Percentiles rank a stretch among this genome's conserved stretches.
phyloP scores from a whole-genome alignment of 2,797 vertebrate genomes.

The Falco naumanni region DNA sequence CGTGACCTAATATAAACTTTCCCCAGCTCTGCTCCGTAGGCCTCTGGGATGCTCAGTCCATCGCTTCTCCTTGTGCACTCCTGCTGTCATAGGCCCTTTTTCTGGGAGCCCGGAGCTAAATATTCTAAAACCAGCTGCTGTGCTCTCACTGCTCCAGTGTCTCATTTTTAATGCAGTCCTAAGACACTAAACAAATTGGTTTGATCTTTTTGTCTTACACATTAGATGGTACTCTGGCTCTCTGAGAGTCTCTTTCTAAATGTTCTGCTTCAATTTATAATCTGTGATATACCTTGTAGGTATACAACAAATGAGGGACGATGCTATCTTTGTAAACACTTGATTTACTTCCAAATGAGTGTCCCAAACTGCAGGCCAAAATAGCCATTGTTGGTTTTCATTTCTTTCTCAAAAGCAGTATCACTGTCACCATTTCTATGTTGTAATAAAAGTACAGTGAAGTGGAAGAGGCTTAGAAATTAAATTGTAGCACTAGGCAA shows the following conservation, averaged over 20 bases:
- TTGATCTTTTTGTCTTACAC: background rate
- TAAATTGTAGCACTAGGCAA: background rate
- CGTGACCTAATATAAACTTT: background rate
- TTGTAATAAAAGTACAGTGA: background rate
- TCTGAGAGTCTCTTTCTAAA: background rate
- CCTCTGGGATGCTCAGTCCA: background rate
- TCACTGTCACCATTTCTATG: background rate
- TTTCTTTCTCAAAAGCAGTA: background rate
- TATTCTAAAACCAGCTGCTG: background rate
- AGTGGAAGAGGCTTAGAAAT: slow-evolving; percentile 24
- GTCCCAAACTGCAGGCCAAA: background rate
- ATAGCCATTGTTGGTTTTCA: fast-evolving
- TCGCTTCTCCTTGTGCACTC: background rate
- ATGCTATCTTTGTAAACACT: background rate
- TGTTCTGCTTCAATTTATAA: background rate
- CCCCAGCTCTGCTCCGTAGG: background rate
- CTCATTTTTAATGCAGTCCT: background rate
- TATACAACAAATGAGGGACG: background rate
- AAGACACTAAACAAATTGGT: background rate
- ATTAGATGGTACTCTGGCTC: background rate
- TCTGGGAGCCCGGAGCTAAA: background rate
- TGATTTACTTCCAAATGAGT: background rate
- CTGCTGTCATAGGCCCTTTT: background rate
- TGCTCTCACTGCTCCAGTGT: background rate
- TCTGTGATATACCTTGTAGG: background rate